These are phyloP conservation scores for Spodoptera frugiperda DNA, from an alignment of 1,140 invertebrate species.

Conservation along the genomic window DNA sequence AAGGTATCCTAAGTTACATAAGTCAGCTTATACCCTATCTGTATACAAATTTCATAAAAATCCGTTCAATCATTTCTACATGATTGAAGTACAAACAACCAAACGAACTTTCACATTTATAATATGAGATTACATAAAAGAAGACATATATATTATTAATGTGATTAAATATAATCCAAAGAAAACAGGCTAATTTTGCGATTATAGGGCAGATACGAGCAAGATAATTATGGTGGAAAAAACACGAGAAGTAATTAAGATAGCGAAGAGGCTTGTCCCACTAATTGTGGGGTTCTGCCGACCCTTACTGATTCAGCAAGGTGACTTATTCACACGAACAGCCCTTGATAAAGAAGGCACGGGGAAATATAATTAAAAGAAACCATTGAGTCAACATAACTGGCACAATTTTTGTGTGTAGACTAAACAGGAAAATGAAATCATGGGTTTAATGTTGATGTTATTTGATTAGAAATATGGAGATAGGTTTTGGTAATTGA, in stretches of 20 bases:
- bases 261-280: slow-evolving; percentile 20
- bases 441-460: too few relatives aligned
- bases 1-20: too few relatives aligned
- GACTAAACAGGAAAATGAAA: not conserved
- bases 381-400: slow-evolving; percentile 4
- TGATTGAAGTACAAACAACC: too few relatives aligned
- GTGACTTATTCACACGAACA: slow-evolving; percentile 23
- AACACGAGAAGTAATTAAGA: slow-evolving; percentile 33
- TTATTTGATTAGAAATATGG: too few relatives aligned
- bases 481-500: too few relatives aligned
- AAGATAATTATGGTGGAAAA: slow-evolving; percentile 17
- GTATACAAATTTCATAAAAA: too few relatives aligned
- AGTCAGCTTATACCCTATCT: too few relatives aligned
- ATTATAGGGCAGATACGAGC: not conserved
- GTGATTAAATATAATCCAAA: too few relatives aligned
- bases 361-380: slow-evolving; percentile 8
- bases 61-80: too few relatives aligned
- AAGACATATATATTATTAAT: too few relatives aligned
- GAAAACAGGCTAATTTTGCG: not conserved
- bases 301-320: slow-evolving; percentile 24
- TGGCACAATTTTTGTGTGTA: not conserved
- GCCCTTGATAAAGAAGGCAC: slow-evolving; percentile 6
- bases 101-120: too few relatives aligned
- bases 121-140: too few relatives aligned
- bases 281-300: slow-evolving; percentile 11